Evolutionary conservation across 2,113 vertebrate genomes (phyloP).

Genomic region (Jacana jacana): DNA sequence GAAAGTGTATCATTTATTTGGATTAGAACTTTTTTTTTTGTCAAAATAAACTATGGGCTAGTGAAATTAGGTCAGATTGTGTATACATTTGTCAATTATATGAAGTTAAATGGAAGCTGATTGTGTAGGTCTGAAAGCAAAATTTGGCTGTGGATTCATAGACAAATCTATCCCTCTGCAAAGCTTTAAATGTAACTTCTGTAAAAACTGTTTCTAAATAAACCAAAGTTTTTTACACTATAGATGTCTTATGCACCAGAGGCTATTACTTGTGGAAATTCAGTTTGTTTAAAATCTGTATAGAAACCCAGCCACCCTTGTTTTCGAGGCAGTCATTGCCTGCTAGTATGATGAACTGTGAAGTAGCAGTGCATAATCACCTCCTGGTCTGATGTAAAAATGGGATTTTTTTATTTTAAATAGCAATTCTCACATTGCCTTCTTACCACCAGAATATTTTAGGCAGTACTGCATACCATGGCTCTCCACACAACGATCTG

Average conservation of each 20-base stretch:
- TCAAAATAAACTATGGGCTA: neutral
- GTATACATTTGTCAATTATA: neutral
- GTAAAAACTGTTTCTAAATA: neutral
- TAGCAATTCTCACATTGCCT: neutral
- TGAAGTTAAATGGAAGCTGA: neutral
- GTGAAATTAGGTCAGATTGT: neutral
- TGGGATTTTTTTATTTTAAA: neutral
- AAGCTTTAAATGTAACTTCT: neutral
- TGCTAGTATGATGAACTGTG: neutral
- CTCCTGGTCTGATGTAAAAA: constrained; percentile 40
- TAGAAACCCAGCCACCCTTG: neutral
- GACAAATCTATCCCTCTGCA: neutral
- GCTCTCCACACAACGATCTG: neutral
- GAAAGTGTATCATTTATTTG: neutral
- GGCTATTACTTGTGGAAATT: neutral
- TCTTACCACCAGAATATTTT: constrained; percentile 24
- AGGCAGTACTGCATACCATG: neutral
- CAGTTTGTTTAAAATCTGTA: neutral
- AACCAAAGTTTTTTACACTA: neutral
- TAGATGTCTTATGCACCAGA: neutral
- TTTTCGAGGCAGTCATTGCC: neutral
- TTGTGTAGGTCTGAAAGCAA: neutral
- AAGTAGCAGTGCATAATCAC: constrained; percentile 6
- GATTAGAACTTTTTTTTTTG: neutral
- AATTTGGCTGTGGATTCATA: neutral